A percentile compares a stretch with the other conserved stretches of the same genome.
phyloP scores from a whole-genome alignment of 2,888 invertebrate genomes.

The Scaptomyza cyrtandrae region DNA sequence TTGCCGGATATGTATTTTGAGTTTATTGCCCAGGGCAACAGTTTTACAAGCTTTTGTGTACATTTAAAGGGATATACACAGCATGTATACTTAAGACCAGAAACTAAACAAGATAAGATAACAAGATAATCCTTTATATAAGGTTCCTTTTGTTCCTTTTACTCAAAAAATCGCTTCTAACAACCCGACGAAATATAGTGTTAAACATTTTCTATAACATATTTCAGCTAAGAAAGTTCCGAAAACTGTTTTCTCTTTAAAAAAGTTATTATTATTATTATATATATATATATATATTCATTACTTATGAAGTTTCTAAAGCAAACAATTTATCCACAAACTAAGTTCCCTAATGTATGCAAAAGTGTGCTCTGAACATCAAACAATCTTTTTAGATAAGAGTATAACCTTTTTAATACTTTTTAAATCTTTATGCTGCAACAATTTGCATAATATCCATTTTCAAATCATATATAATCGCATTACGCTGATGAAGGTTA shows the following conservation, averaged over 20 bases:
- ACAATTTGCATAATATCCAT: conserved; percentile 8
- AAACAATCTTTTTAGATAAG: not conserved
- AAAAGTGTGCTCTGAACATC: not conserved
- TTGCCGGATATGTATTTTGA: conserved; percentile 31
- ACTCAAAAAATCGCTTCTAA: too few relatives aligned
- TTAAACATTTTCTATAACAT: too few relatives aligned
- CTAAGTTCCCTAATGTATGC: too few relatives aligned
- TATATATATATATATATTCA: too few relatives aligned
- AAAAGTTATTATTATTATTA: too few relatives aligned
- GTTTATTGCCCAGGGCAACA: conserved; percentile 20
- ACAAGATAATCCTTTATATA: not conserved
- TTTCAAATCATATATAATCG: conserved; percentile 28
- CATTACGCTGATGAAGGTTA: conserved; percentile 48
- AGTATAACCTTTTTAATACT: not conserved
- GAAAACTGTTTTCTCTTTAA: too few relatives aligned
- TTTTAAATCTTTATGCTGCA: not conserved
- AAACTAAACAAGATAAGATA: not conserved
- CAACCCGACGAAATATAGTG: too few relatives aligned
- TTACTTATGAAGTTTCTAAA: not conserved
- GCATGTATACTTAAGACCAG: not conserved
- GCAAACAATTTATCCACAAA: not conserved
- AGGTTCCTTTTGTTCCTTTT: not conserved
- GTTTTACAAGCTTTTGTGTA: conserved; percentile 13
- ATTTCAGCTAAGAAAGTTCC: too few relatives aligned
- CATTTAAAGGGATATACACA: not conserved